These are phyloP conservation scores for Heterohyrax brucei DNA, from an alignment of 2,797 vertebrate species.

Conservation along the genomic window DNA sequence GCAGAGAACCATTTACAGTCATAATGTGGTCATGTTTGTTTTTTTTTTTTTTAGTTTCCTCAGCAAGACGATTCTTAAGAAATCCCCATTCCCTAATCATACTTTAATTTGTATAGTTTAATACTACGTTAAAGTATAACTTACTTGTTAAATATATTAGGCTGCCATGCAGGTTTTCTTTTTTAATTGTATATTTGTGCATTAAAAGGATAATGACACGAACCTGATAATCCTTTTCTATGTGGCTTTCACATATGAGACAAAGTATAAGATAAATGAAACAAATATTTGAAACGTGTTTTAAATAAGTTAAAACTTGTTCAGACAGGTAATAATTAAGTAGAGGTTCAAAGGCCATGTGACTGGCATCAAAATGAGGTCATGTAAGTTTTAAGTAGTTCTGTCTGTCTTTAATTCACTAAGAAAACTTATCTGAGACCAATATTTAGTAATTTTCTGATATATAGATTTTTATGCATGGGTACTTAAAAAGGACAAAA, in stretches of 20 bases:
- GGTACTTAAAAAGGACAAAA: constrained; percentile 49
- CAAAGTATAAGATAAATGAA: constrained; percentile 69
- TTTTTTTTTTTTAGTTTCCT: background rate
- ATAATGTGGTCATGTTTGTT: background rate
- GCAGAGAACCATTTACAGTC: constrained; percentile 25
- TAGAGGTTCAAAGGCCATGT: constrained; percentile 60
- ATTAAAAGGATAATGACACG: constrained; percentile 70
- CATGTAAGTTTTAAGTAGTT: background rate
- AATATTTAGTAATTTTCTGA: constrained; percentile 68
- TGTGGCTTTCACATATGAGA: constrained; percentile 63
- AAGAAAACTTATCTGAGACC: constrained; percentile 69
- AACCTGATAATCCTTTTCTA: constrained; percentile 75
- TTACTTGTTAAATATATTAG: constrained; percentile 71
- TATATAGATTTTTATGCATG: constrained; percentile 66
- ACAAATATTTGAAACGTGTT: constrained; percentile 77
- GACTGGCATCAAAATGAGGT: background rate
- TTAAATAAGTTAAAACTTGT: constrained; percentile 78
- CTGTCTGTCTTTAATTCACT: constrained; percentile 48
- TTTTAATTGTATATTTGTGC: constrained; percentile 59
- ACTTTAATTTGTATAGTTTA: constrained; percentile 72
- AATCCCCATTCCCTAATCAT: constrained; percentile 48
- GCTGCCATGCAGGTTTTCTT: constrained; percentile 71
- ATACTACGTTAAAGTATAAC: constrained; percentile 60
- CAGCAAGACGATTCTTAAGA: constrained; percentile 69
- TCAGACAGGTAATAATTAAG: constrained; percentile 65